Evolutionary conservation across 2,113 vertebrate species (phyloP), one percentile per base, ranked within the genome.

Genomic region (Nycticryphes semicollaris): DNA sequence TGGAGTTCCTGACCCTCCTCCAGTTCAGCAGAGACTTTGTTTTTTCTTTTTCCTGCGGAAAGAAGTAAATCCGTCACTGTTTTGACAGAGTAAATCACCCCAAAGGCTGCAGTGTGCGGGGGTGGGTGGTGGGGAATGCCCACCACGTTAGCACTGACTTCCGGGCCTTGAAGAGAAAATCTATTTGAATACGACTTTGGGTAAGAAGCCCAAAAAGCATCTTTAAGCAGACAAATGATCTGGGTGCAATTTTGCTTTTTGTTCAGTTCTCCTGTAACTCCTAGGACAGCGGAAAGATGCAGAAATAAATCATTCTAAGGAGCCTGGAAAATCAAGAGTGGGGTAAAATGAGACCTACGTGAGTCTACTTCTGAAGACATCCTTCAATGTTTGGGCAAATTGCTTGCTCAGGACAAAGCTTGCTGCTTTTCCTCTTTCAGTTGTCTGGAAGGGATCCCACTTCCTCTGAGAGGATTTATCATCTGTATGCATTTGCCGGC

Each of bases 1-100:
- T 48, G 96, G 62, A 63, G 54, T 19, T 48, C 54, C 28, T n/a
- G 66, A 15, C 24, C 23, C 2, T 50, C 50, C 10, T 91, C 80
- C 3, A 18, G 78, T 53, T 70, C 82, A 7, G 30, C 7, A n/a
- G 67, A 7, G 0, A 39, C 35, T 90, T 89, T 78, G 67, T 21
- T 47, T 93, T 90, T 96, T 4, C 62, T 64, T 95, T 97, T 98
- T 13, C 96, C 98, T 99, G 84, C 8, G 53, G 73, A 78, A 80
- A 83, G 28, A 48, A 74, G n/a, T n/a, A 14, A 31, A 74, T 45
- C n/a, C 48, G 78, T 63, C 74, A 54, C 20, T 14, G 18, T 13
- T 48, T 43, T 31, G 16, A 25, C 24, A 19, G 41, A 48, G 45
- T 37, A 67, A 82, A 78, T 70, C 13, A 39, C 54, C 18, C 30